Conservation (phyloP, 2,113 vertebrate species). For the Arothron firmamentum region DNA sequence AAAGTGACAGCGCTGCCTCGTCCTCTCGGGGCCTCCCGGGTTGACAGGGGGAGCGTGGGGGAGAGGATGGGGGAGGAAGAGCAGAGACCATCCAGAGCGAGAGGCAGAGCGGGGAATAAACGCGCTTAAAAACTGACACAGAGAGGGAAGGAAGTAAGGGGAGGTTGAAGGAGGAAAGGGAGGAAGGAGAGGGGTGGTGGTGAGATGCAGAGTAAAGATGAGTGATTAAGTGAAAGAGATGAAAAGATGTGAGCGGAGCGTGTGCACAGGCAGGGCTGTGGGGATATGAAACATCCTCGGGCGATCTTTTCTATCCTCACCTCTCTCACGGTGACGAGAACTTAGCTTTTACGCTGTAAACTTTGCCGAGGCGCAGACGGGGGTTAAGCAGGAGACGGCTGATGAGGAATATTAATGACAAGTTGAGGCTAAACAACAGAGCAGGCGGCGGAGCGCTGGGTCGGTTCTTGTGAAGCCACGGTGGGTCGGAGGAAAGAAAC, state of each 20-base stretch:
- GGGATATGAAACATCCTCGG: conserved; percentile 68
- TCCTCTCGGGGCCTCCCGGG: conserved; percentile 32
- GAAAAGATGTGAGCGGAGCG: conserved; percentile 37
- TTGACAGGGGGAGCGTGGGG: conserved; percentile 27
- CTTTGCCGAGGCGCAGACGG: conserved; percentile 53
- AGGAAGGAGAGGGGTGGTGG: conserved; percentile 12
- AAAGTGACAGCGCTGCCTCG: conserved; percentile 48
- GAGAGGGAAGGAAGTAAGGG: not conserved
- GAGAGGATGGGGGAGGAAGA: conserved; percentile 15
- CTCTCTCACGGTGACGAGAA: conserved; percentile 60
- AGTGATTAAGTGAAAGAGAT: conserved; percentile 59
- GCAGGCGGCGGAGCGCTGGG: conserved; percentile 11
- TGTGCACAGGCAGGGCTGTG: conserved; percentile 40
- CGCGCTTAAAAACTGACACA: too few relatives aligned
- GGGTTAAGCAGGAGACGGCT: conserved; percentile 22
- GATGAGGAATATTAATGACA: conserved; percentile 21
- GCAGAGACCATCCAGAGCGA: conserved; percentile 14
- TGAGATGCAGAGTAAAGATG: conserved; percentile 41
- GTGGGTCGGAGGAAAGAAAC: conserved; percentile 39
- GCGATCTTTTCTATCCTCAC: conserved; percentile 59
- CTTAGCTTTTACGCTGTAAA: conserved; percentile 59
- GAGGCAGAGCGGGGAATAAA: conserved; percentile 16
- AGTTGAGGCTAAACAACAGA: not conserved
- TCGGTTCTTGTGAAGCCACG: conserved; percentile 28
- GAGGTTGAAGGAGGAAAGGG: not conserved